phyloP scores from a whole-genome alignment of 2,888 invertebrate genomes.

The Seira sanloemensis region DNA sequence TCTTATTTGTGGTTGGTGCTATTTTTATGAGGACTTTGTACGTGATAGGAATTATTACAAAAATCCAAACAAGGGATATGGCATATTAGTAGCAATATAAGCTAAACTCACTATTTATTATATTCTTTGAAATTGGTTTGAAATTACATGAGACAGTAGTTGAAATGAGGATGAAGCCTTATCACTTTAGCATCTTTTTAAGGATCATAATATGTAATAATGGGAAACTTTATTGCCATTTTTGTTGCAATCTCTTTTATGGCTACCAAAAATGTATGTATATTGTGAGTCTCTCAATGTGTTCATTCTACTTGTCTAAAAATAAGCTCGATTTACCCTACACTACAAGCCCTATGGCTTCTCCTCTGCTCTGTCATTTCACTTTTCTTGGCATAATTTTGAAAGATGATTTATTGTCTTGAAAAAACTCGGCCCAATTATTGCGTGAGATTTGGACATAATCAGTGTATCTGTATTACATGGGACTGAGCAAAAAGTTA shows the following conservation, averaged over 20 bases:
- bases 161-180: background rate
- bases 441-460: conserved; percentile 22
- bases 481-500: background rate
- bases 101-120: too few species aligned
- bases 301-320: too few species aligned
- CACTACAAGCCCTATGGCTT: too few species aligned
- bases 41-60: background rate
- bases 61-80: background rate
- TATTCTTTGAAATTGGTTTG: too few species aligned
- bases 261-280: background rate
- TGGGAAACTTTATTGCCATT: conserved; percentile 14
- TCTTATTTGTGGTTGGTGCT: background rate
- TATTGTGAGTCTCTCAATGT: conserved; percentile 32
- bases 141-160: background rate
- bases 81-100: background rate
- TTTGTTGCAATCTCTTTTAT: conserved; percentile 20
- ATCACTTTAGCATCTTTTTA: conserved; percentile 11
- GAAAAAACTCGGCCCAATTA: conserved; percentile 21
- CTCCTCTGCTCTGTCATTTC: too few species aligned
- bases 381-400: conserved; percentile 18
- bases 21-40: conserved; percentile 1
- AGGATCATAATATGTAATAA: background rate
- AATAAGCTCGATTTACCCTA: too few species aligned
- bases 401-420: background rate
- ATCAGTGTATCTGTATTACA: background rate